These are phyloP conservation scores for Sesia apiformis DNA, from an alignment of 2,888 invertebrate species.

Conservation along the genomic window DNA sequence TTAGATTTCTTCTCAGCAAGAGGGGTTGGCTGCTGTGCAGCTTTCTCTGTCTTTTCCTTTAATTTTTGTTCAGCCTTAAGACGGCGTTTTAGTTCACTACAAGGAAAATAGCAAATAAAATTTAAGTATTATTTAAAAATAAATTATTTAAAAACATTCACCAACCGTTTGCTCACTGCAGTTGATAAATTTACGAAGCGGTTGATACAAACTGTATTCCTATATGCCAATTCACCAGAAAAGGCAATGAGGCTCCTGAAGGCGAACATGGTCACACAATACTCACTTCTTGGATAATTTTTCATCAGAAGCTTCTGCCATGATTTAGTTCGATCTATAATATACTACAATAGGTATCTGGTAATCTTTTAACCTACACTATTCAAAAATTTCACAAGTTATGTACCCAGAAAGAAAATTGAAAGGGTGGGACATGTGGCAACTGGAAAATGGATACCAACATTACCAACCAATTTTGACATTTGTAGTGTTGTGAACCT, in stretches of 20 bases:
- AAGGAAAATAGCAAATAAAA: constrained; percentile 30
- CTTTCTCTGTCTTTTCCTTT: constrained; percentile 90
- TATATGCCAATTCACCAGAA: constrained; percentile 18
- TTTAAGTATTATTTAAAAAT: constrained; percentile 15
- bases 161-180: constrained; percentile 55
- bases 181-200: constrained; percentile 36
- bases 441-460: no score
- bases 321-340: constrained; percentile 19
- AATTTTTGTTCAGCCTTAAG: constrained; percentile 94
- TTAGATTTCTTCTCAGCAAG: constrained; percentile 44
- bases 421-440: no score
- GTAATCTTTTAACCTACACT: no score
- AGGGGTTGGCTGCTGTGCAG: constrained; percentile 57
- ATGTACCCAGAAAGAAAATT: no score
- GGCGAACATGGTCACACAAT: constrained; percentile 42
- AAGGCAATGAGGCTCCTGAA: constrained; percentile 28
- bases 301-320: constrained; percentile 75
- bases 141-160: constrained; percentile 16
- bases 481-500: no score
- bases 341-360: no score
- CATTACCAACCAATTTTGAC: no score
- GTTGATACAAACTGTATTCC: constrained; percentile 18
- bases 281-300: constrained; percentile 82
- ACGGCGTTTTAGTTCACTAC: constrained; percentile 94
- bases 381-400: no score